Evolutionary conservation across 2,888 invertebrate genomes (phyloP), one percentile per base, ranked within the genome.

Genomic region (Tachystola acroxantha): DNA sequence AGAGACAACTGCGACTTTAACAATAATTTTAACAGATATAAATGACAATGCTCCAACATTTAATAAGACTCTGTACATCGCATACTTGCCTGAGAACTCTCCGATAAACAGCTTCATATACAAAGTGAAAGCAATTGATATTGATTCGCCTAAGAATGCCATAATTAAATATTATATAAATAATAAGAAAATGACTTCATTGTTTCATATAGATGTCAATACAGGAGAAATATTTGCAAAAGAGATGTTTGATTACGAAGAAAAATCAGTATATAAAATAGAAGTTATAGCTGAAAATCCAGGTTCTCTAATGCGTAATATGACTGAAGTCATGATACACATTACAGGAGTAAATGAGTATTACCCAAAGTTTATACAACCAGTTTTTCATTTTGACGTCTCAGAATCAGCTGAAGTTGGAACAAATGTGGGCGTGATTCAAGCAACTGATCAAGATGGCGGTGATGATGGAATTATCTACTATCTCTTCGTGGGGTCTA

Each of bases 31-130:
- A 1, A 95, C 95, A 0, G 98, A 98, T 65, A 94, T 97, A 24
- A 98, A 97, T 63, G 97, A 98, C 62, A 97, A 98, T 70, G 92
- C 96, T 7, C 98, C 98, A 0, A 82, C 88, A 9, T 98, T 98
- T 63, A 93, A 94, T 68, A 92, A 93, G 64, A 88, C 90, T 0
- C 77, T 88, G 34, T 97, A 94, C 64, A 89, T 93, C 52, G 94
- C 94, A 0, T 93, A 90, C 61, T 79, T 98, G 28, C 89, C 92
- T 0, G 97, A 98, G 85, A 97, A 97, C 66, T 90, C 93, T 9
- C 92, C 93, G 0, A 76, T 91, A 0, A 92, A 93, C 35, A 92
- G 92, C 43, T 90, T 91, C 49, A 94, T 96, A 7, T 94, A 90
- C 55, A 90, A 90, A 68, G 90, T 96, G 0, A 80, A 87, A 42